These are phyloP conservation scores for Rhagologus leucostigma DNA, from an alignment of 2,113 vertebrate genomes.

Conservation along the genomic window DNA sequence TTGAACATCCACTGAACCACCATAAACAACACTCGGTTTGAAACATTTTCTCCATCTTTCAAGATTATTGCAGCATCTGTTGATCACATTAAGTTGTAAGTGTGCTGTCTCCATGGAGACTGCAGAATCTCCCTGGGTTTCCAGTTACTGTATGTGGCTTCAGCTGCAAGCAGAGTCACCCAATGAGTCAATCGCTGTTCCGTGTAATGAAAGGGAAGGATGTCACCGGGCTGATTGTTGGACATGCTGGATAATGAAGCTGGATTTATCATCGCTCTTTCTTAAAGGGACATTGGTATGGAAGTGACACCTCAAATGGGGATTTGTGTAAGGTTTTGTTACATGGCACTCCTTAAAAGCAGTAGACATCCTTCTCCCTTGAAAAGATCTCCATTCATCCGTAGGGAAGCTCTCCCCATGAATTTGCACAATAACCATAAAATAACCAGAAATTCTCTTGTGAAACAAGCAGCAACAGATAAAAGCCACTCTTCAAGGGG, in stretches of 20 bases:
- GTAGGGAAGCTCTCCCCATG: background rate
- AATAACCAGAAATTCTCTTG: background rate
- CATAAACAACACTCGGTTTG: conserved; percentile 1
- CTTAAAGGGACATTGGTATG: background rate
- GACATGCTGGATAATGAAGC: background rate
- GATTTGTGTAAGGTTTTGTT: background rate
- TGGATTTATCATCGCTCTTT: background rate
- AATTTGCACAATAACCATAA: background rate
- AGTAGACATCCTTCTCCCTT: background rate
- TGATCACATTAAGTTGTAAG: conserved; percentile 58
- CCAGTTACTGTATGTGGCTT: conserved; percentile 30
- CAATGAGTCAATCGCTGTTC: background rate
- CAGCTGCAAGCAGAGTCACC: conserved; percentile 6
- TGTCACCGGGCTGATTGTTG: background rate
- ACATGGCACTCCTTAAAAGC: background rate
- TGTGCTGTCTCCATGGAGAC: conserved; percentile 71
- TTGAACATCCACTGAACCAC: background rate
- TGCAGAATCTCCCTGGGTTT: conserved; percentile 5
- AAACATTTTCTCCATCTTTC: conserved; percentile 49
- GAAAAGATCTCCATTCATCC: background rate
- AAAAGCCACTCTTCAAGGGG: background rate
- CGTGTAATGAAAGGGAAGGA: background rate
- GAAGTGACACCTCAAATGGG: background rate
- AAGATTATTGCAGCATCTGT: conserved; percentile 61
- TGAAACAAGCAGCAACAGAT: background rate